Evolutionary conservation across 2,113 vertebrate genomes (phyloP).

Genomic region (Cyphomyrus discorhynchus): DNA sequence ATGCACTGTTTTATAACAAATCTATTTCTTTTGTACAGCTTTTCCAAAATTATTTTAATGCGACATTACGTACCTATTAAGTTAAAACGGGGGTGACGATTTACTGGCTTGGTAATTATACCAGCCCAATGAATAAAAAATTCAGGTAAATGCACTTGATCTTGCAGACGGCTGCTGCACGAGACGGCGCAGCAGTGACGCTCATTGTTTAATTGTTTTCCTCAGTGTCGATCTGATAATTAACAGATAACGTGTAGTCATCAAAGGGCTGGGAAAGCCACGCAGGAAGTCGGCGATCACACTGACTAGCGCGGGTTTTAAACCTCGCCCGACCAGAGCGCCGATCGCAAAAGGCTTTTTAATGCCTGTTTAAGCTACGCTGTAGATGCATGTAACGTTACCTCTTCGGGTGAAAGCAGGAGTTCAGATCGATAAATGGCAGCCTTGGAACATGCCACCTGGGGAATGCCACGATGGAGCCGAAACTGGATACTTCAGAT

Average conservation of each 20-base stretch:
- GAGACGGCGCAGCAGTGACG: background rate
- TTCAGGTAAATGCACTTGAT: background rate
- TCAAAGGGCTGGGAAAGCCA: background rate
- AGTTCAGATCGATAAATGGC: conserved; percentile 51
- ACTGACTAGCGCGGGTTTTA: background rate
- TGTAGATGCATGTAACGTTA: conserved; percentile 26
- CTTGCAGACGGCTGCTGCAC: background rate
- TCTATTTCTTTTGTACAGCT: background rate
- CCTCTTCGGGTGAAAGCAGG: conserved; percentile 61
- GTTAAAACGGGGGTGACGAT: background rate
- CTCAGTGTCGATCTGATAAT: background rate
- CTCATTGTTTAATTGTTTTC: background rate
- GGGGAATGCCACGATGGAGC: conserved; percentile 49
- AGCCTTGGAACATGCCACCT: conserved; percentile 54
- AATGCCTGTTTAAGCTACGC: background rate
- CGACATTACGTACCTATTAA: background rate
- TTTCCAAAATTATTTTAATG: background rate
- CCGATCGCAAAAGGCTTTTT: background rate
- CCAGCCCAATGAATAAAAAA: background rate
- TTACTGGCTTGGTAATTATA: background rate
- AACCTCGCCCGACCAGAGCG: background rate
- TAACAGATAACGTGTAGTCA: background rate
- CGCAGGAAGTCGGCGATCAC: background rate
- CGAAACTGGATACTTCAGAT: conserved; percentile 4
- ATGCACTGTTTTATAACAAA: background rate